phyloP scores from a whole-genome alignment of 2,888 invertebrate genomes.

The Lasioglossum oenotherae region DNA sequence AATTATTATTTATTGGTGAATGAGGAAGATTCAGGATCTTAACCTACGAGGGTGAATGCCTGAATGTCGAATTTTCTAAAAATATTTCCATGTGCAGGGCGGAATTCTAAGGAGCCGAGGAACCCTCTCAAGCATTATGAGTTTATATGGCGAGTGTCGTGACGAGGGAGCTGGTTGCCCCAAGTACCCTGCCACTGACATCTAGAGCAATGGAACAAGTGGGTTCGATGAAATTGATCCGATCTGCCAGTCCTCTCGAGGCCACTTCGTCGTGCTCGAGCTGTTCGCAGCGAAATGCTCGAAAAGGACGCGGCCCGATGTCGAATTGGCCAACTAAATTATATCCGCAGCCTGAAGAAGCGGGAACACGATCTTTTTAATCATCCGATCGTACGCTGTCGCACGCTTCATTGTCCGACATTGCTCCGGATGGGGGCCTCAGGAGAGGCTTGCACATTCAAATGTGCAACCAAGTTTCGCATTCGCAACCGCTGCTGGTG shows the following conservation, averaged over 20 bases:
- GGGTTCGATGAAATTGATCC: constrained; percentile 67
- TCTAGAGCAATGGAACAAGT: constrained; percentile 58
- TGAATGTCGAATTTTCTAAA: not conserved
- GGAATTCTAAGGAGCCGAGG: constrained; percentile 10
- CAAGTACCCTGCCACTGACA: constrained; percentile 62
- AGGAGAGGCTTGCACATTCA: constrained; percentile 69
- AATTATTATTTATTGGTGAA: not conserved
- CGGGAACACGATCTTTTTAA: constrained; percentile 55
- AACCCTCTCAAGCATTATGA: constrained; percentile 21
- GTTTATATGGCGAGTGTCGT: constrained; percentile 17
- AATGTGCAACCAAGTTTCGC: constrained; percentile 77
- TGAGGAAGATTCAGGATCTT: not conserved
- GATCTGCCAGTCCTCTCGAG: constrained; percentile 64
- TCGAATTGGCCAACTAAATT: constrained; percentile 64
- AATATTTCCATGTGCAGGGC: not conserved
- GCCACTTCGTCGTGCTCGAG: constrained; percentile 60
- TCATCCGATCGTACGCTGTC: constrained; percentile 46
- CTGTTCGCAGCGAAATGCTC: constrained; percentile 41
- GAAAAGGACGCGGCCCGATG: constrained; percentile 54
- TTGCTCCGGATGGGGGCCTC: constrained; percentile 67
- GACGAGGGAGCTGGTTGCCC: constrained; percentile 38
- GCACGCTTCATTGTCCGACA: constrained; percentile 60
- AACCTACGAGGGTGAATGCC: not conserved
- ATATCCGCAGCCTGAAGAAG: constrained; percentile 28
- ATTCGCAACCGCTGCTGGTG: constrained; percentile 44